Evolutionary conservation across 2,113 vertebrate species (phyloP).

Genomic region (Toxotes jaculatrix): DNA sequence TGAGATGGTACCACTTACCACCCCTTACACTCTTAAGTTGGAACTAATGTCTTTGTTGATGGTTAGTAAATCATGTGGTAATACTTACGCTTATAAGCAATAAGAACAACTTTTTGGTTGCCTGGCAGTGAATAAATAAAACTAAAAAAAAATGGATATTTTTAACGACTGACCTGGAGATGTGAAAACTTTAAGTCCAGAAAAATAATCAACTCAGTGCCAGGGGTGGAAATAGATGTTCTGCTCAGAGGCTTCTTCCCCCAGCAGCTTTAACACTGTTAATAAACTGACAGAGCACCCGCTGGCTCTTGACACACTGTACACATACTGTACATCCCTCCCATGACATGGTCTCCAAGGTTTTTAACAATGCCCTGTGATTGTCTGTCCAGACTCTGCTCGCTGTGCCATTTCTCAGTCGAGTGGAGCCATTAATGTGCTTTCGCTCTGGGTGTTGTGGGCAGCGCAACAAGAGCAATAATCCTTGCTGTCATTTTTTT

Average conservation of each 20-base stretch:
- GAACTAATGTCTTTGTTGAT: too few species aligned
- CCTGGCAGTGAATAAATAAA: too few species aligned
- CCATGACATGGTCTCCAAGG: conserved; percentile 14
- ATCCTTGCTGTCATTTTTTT: not conserved
- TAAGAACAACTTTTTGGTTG: too few species aligned
- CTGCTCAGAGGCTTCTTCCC: not conserved
- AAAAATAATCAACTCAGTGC: not conserved
- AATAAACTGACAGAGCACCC: conserved; percentile 10
- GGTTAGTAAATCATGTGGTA: too few species aligned
- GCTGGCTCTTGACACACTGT: not conserved
- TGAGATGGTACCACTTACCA: too few species aligned
- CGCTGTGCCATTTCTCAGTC: conserved; percentile 17
- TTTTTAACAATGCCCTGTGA: conserved; percentile 14
- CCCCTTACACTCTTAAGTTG: too few species aligned
- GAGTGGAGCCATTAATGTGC: conserved; percentile 29
- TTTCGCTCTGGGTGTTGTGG: conserved; percentile 11
- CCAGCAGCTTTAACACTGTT: conserved; percentile 15
- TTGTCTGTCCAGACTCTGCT: conserved; percentile 10
- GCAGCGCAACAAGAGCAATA: not conserved
- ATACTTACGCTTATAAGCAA: too few species aligned
- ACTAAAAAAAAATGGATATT: not conserved
- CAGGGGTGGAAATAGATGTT: not conserved
- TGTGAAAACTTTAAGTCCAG: not conserved
- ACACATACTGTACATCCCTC: conserved; percentile 4
- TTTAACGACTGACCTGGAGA: not conserved